phyloP scores from a whole-genome alignment of 2,888 invertebrate species.

The Pterobdella sp. region DNA sequence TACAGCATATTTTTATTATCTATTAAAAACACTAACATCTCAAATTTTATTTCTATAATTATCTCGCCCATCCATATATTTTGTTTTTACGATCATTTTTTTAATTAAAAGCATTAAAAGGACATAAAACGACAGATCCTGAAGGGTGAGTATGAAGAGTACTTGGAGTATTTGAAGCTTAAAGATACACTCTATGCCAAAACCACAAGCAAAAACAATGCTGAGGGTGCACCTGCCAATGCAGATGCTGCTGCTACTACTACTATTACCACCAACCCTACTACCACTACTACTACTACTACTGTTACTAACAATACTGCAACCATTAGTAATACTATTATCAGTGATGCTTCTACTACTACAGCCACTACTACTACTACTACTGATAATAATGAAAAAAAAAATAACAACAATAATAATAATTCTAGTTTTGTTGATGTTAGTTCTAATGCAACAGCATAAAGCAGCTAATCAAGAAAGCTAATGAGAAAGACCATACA shows the following conservation, averaged over 20 bases:
- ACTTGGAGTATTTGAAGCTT: constrained; percentile 28
- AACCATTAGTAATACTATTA: neutral
- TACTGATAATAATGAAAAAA: neutral
- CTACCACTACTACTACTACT: constrained; percentile 4
- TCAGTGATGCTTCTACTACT: neutral
- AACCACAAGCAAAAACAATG: neutral
- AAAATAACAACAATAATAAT: neutral
- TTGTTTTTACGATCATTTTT: no score
- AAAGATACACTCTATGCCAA: constrained; percentile 28
- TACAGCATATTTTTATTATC: no score
- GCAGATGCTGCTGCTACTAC: neutral
- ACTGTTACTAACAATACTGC: neutral
- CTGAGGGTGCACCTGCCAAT: neutral
- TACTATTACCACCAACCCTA: neutral
- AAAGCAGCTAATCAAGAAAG: no score
- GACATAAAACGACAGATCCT: constrained; percentile 9
- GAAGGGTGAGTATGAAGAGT: constrained; percentile 34
- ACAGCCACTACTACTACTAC: neutral
- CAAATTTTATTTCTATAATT: no score
- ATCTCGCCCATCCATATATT: no score
- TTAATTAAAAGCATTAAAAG: no score
- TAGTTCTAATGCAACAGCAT: no score
- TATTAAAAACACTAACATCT: no score
- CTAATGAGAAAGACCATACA: no score
- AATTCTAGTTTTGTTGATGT: no score